Percentiles rank a stretch among this genome's conserved stretches.
These are phyloP conservation scores for Ryuthela nishihirai DNA, from an alignment of 2,888 invertebrate species.

Conservation along the genomic window DNA sequence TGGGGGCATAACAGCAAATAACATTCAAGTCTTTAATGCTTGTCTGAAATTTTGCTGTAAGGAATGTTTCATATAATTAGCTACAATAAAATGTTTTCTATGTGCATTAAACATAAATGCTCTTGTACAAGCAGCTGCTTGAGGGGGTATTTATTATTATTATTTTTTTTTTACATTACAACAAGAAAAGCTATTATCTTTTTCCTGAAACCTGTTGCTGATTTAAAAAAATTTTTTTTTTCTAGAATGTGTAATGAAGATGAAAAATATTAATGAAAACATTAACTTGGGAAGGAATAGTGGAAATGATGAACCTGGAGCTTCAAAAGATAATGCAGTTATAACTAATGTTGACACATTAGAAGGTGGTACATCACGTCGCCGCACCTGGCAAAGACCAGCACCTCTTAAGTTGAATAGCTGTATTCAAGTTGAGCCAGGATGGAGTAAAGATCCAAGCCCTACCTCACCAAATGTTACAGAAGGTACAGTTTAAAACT, in stretches of 20 bases:
- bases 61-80: too few relatives aligned
- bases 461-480: constrained; percentile 21
- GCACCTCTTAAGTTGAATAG: constrained; percentile 25
- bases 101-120: too few relatives aligned
- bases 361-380: constrained; percentile 13
- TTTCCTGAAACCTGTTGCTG: too few relatives aligned
- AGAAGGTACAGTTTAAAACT: too few relatives aligned
- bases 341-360: constrained; percentile 9
- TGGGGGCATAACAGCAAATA: too few relatives aligned
- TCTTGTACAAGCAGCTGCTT: too few relatives aligned
- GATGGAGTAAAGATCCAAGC: constrained; percentile 21
- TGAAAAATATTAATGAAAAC: background rate
- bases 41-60: too few relatives aligned
- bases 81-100: too few relatives aligned
- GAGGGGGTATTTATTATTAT: too few relatives aligned
- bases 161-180: too few relatives aligned
- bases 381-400: constrained; percentile 35
- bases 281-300: background rate
- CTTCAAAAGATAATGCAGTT: constrained; percentile 4
- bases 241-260: background rate
- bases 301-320: background rate
- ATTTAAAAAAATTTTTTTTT: background rate
- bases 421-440: constrained; percentile 9
- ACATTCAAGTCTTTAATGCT: too few relatives aligned
- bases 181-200: too few relatives aligned